Percentiles rank a stretch among this genome's conserved stretches.
phyloP scores from a whole-genome alignment of 2,113 vertebrate species.

The Protomyctophum bolini region DNA sequence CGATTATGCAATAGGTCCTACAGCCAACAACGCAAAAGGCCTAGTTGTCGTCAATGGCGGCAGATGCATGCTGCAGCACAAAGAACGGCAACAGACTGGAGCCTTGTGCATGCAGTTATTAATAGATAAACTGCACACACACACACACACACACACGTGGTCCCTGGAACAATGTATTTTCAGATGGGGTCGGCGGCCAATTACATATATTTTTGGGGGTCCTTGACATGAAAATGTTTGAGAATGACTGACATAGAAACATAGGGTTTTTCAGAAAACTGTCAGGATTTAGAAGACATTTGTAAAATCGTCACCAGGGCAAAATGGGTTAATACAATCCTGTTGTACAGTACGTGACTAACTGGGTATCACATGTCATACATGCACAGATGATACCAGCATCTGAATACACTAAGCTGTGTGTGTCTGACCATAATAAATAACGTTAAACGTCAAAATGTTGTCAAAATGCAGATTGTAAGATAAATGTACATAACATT shows the following conservation, averaged over 20 bases:
- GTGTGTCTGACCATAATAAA: background rate
- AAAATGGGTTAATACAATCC: constrained; percentile 23
- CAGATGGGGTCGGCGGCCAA: no score
- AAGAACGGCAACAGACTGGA: constrained; percentile 52
- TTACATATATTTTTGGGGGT: no score
- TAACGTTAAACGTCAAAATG: background rate
- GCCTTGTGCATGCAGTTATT: constrained; percentile 61
- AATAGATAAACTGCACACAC: constrained; percentile 56
- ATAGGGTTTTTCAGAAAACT: no score
- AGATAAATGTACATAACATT: no score
- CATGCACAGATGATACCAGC: background rate
- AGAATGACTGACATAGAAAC: no score
- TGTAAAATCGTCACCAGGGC: no score
- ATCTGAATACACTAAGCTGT: background rate
- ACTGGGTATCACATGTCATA: constrained; percentile 2
- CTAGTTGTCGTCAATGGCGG: constrained; percentile 37
- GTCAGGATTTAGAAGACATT: no score
- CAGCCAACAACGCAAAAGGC: constrained; percentile 36
- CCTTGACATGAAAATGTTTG: no score
- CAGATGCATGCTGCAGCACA: constrained; percentile 57
- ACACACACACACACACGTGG: constrained; percentile 15
- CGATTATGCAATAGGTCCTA: background rate
- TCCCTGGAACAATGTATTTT: background rate
- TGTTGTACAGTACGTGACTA: constrained; percentile 1
- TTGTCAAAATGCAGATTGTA: no score